These are phyloP conservation scores for Coenobita brevimanus DNA, from an alignment of 1,140 invertebrate genomes.

Conservation along the genomic window DNA sequence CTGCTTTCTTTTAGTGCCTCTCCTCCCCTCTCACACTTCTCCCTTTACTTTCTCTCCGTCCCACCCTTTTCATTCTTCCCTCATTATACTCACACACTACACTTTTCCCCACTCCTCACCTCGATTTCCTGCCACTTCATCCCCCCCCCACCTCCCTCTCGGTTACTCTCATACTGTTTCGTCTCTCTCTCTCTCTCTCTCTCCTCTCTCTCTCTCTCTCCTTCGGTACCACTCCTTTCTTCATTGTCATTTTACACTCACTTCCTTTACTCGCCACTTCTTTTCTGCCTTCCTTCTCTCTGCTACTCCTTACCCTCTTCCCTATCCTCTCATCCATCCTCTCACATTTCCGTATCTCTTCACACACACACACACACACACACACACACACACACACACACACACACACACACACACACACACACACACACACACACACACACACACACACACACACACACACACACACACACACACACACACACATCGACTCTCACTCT, in stretches of 20 bases:
- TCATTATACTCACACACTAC: background rate
- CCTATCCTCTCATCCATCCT: background rate
- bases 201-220: background rate
- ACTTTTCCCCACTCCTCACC: background rate
- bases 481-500: too few species aligned
- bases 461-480: constrained; percentile 1
- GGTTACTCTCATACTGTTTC: background rate
- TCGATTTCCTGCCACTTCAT: background rate
- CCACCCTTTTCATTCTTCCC: background rate
- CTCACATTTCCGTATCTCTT: background rate
- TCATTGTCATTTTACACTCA: too few species aligned
- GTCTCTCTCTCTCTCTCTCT: background rate
- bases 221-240: background rate
- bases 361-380: background rate
- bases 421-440: background rate
- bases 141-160: background rate
- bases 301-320: background rate
- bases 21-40: background rate
- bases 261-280: too few species aligned
- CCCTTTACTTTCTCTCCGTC: background rate
- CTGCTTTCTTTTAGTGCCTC: too few species aligned
- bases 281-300: too few species aligned
- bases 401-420: background rate
- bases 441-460: background rate
- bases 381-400: background rate